Base-by-base conservation (phyloP, 2,113 vertebrate genomes). In the Bufo bufo region DNA sequence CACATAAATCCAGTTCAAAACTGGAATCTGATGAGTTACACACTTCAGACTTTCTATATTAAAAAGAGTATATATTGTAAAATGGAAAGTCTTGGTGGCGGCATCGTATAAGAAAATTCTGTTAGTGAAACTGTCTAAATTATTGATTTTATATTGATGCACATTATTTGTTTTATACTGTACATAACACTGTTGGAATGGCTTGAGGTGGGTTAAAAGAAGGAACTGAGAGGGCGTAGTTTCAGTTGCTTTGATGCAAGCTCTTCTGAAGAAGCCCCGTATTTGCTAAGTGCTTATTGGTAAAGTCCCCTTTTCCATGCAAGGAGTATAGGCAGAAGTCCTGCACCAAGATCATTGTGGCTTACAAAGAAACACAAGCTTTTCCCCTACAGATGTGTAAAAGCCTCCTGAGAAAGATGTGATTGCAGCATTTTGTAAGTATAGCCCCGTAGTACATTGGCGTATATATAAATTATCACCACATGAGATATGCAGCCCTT, bases 61-160 rank as follows among this genome's bases (percentile, higher is more conserved):
- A 74, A 47, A 49, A 74, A 45, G 16, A 72, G 13, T 72, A 72
- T 72, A 75, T 50, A 75, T 50, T 47, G 19, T 75, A 72, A 45
- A 12, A 45, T 17, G 16, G 72, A 16, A 75, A 11, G 45, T 72
- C 45, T 72, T 75, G 72, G 72, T 75, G 72, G 72, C 4, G 17
- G 47, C 72, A 75, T 11, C 47, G 50, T 75, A 75, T 75, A 20
- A 50, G 19, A 75, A 75, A 49, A 49, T 14, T 66, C 6, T 71
- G 69, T 47, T 74, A 74, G 71, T 71, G 66, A 71, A 33, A 4
- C 66, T 33, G 66, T 19, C 13, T 75, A 75, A 75, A 50, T 75
- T 75, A 75, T 75, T 75, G 33, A 71, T 75, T 75, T 75, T 75
- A 75, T 75, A 75, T 20, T 49, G 72, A 75, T 75, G 47, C 16